Base-by-base conservation (phyloP, 1,140 invertebrate genomes). In the Brachionus angularis region DNA sequence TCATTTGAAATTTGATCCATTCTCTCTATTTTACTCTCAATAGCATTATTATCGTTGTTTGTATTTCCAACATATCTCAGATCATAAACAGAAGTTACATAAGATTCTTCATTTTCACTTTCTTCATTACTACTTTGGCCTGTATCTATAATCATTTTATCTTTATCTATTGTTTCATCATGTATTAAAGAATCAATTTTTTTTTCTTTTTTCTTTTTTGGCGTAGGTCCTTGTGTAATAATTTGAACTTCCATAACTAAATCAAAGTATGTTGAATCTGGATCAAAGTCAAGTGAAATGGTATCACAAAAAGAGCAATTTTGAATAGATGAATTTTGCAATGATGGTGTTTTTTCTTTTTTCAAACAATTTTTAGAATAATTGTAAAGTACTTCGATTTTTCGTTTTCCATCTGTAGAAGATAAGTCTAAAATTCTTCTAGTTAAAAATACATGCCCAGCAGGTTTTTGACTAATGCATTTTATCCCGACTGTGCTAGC, bases 201-300 rank as follows among this genome's bases (percentile, higher is more conserved):
- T 5, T 39, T 39, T 0, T 14, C 25, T 23, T 58, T 21, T 25
- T 23, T 25, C 2, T 25, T 21, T 4, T 8, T 53, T 16, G 53
- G 53, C 23, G 34, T n/a, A n/a, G n/a, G n/a, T n/a, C n/a, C 16
- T 21, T 39, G 16, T 12, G 53, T 58, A 0, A 58, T 58, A 31
- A 67, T 67, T 67, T 67, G 62, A 21, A 67, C 62, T 27, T 67
- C 62, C 62, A 67, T 67, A 12, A 67, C 31, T 2, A 67, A 18
- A 47, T 67, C 62, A 29, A 67, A 67, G 23, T 29, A 34, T 14
- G 62, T 67, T 5, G 62, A 67, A n/a, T 47, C 42, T 21, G 62
- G 47, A 1, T 67, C 62, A 67, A 67, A 47, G 25, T 67, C 62
- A 3, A 67, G 29, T 18, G 42, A 47, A 47, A 67, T 21, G 18